These are phyloP conservation scores for Scaptomyza reducta DNA, from an alignment of 2,888 invertebrate genomes.

Conservation along the genomic window DNA sequence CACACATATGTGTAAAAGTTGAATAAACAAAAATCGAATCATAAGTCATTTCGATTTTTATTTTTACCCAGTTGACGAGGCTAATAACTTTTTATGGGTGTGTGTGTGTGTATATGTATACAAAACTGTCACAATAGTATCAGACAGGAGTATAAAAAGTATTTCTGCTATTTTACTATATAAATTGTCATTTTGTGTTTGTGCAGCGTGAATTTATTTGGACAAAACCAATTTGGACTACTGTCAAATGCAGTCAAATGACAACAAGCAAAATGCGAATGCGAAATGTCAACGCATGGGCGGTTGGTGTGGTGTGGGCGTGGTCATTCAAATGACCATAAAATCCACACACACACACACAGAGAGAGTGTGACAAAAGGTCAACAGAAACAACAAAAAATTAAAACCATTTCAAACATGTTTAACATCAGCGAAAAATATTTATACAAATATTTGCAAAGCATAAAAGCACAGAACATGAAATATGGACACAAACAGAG, in stretches of 20 bases:
- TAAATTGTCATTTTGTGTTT: constrained; percentile 45
- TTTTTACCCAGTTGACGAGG: neutral
- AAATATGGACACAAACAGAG: constrained; percentile 7
- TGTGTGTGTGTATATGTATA: too few relatives aligned
- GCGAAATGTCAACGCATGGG: constrained; percentile 48
- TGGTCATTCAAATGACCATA: constrained; percentile 53
- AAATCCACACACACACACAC: constrained; percentile 43
- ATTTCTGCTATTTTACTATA: constrained; percentile 11
- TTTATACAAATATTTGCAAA: constrained; percentile 63
- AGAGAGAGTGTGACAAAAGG: neutral
- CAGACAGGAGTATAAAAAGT: constrained; percentile 1
- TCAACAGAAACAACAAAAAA: constrained; percentile 10
- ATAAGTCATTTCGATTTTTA: neutral
- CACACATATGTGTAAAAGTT: neutral
- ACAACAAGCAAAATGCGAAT: constrained; percentile 49
- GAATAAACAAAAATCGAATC: neutral
- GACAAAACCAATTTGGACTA: constrained; percentile 44
- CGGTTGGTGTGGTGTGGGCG: constrained; percentile 4
- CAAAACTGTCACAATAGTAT: neutral
- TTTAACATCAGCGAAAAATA: constrained; percentile 61
- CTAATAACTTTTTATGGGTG: constrained; percentile 6
- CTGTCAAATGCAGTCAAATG: constrained; percentile 63
- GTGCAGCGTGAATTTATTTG: constrained; percentile 51
- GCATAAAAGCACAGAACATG: constrained; percentile 44
- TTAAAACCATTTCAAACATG: constrained; percentile 47